Evolutionary conservation across 2,113 vertebrate species (phyloP).

Genomic region (Seriola dumerili): DNA sequence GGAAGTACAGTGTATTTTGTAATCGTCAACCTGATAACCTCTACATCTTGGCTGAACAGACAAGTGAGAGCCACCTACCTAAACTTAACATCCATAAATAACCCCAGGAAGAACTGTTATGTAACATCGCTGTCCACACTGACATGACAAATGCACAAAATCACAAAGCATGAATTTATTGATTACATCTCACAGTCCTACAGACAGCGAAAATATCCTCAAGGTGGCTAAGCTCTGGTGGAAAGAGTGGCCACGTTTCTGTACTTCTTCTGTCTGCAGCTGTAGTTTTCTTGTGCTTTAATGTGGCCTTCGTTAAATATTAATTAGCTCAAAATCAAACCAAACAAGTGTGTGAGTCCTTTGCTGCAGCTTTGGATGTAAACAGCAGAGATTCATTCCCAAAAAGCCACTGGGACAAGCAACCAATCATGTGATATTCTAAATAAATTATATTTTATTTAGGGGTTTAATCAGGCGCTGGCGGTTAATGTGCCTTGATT

Average conservation of each 20-base stretch:
- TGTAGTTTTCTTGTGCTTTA: neutral
- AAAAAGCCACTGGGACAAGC: conserved; percentile 26
- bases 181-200: neutral
- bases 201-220: neutral
- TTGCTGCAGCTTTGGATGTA: conserved; percentile 17
- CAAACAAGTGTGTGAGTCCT: conserved; percentile 7
- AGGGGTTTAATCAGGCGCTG: conserved; percentile 52
- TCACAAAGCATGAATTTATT: neutral
- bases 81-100: neutral
- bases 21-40: neutral
- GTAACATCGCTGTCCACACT: neutral
- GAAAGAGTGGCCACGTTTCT: neutral
- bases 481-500: conserved; percentile 46
- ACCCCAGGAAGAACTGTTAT: neutral
- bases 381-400: conserved; percentile 15
- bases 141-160: neutral
- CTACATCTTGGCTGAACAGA: neutral
- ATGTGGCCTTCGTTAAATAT: neutral
- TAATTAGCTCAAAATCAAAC: conserved; percentile 13
- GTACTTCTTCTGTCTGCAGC: neutral
- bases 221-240: neutral
- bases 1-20: neutral
- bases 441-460: conserved; percentile 64
- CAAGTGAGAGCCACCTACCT: neutral
- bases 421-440: conserved; percentile 46